phyloP scores from a whole-genome alignment of 2,888 invertebrate species.

The Eurois occulta region DNA sequence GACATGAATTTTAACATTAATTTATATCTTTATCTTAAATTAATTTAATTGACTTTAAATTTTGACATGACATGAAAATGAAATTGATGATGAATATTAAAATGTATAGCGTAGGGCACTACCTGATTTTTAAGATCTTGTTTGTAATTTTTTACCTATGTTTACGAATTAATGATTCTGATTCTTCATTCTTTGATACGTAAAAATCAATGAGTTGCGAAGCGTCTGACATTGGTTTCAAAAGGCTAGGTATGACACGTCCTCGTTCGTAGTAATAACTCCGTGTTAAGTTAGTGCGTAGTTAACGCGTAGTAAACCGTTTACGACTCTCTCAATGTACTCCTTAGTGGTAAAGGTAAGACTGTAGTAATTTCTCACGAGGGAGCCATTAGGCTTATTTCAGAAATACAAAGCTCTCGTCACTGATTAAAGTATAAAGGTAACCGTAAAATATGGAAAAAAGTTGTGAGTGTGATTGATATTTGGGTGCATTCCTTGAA shows the following conservation, averaged over 20 bases:
- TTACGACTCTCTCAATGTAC: constrained; percentile 39
- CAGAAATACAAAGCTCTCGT: not conserved
- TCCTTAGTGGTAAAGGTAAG: constrained; percentile 15
- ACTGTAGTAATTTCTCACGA: constrained; percentile 17
- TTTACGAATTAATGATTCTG: too few relatives aligned
- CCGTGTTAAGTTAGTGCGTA: constrained; percentile 26
- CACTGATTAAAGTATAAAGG: not conserved
- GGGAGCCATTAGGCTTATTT: not conserved
- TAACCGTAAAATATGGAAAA: not conserved
- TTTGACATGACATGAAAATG: too few relatives aligned
- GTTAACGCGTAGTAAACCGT: constrained; percentile 52
- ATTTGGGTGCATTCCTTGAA: not conserved
- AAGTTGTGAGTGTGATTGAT: not conserved
- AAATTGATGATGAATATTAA: too few relatives aligned
- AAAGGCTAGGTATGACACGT: not conserved
- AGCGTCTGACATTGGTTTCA: not conserved
- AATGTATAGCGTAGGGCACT: too few relatives aligned
- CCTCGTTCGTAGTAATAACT: constrained; percentile 37
- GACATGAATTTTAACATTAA: too few relatives aligned
- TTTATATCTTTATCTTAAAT: too few relatives aligned
- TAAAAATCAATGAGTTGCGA: too few relatives aligned
- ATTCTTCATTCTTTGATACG: too few relatives aligned
- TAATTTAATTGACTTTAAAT: too few relatives aligned
- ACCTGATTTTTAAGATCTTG: too few relatives aligned
- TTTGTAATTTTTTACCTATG: too few relatives aligned